Percentiles rank a stretch among this genome's conserved stretches.
These are phyloP conservation scores for Procavia capensis DNA, from an alignment of 2,113 vertebrate genomes.

Conservation along the genomic window DNA sequence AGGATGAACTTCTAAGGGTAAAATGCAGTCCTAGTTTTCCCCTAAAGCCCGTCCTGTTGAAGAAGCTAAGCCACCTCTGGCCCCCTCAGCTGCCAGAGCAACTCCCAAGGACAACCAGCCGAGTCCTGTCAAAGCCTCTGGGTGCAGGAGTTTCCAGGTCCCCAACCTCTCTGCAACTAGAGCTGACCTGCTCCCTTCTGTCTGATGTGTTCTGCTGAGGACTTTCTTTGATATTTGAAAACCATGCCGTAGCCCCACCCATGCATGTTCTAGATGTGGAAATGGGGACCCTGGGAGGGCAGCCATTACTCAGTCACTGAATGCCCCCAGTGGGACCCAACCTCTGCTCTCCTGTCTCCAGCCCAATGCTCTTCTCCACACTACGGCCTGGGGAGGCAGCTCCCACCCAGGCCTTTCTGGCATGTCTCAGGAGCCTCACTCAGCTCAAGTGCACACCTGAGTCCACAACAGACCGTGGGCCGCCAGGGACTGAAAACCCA, in stretches of 20 bases:
- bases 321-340: neutral
- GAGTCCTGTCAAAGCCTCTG: neutral
- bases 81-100: neutral
- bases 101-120: neutral
- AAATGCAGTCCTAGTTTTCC: neutral
- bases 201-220: neutral
- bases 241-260: neutral
- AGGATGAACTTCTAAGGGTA: neutral
- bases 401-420: neutral
- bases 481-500: neutral
- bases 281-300: neutral
- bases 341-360: neutral
- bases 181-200: neutral
- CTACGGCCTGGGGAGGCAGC: fast-evolving
- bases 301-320: neutral
- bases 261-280: neutral
- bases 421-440: neutral
- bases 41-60: neutral
- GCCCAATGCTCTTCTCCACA: neutral
- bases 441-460: neutral
- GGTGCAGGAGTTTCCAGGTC: too few relatives aligned
- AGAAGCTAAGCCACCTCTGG: neutral
- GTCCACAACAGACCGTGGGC: neutral
- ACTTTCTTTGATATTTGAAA: neutral
- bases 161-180: neutral